Base-by-base conservation (phyloP, 2,888 invertebrate species). In the Syrista parreyssii region DNA sequence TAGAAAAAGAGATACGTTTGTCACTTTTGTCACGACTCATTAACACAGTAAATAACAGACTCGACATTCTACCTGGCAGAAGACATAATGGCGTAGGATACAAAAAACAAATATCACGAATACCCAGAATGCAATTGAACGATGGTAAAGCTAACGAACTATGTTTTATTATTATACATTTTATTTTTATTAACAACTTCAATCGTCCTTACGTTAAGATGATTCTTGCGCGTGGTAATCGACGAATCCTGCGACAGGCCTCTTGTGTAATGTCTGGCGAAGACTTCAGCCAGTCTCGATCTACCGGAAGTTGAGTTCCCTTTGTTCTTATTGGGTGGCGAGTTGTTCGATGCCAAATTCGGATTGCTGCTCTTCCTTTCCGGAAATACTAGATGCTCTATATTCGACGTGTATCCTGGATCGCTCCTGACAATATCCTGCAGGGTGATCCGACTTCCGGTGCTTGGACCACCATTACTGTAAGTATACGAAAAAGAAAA, bases 331-430 rank as follows among this genome's bases (percentile, higher is more conserved):
- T 80, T 74, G 81, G 81, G 55, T 76, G 84, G 80, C 76, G 86
- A 78, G 74, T 31, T 31, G 32, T 71, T 71, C 12, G 71, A 82
- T 12, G 84, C 83, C 80, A 89, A 86, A 86, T 89, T 90, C 75
- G 92, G 91, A 81, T 92, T 92, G 82, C 92, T 92, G 86, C 92
- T 92, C 84, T 92, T 92, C 80, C 92, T 90, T 78, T 92, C 91
- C 32, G 93, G 93, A 82, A 93, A 93, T 78, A 93, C 93, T 82
- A 93, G 91, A 85, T 93, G 93, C 85, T 93, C 93, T 86, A 93
- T 93, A 87, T 94, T 93, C 79, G 93, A 92, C 75, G 92, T 93
- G 86, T 92, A 93, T 81, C 93, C 92, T 35, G 93, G 93, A 90
- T 92, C 92, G 82, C 87, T 91, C 74, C 91, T 86, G 34, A 91